A percentile compares a stretch with the other conserved stretches of the same genome.
phyloP scores from a whole-genome alignment of 2,113 vertebrate species.

The Sminthopsis crassicaudata region DNA sequence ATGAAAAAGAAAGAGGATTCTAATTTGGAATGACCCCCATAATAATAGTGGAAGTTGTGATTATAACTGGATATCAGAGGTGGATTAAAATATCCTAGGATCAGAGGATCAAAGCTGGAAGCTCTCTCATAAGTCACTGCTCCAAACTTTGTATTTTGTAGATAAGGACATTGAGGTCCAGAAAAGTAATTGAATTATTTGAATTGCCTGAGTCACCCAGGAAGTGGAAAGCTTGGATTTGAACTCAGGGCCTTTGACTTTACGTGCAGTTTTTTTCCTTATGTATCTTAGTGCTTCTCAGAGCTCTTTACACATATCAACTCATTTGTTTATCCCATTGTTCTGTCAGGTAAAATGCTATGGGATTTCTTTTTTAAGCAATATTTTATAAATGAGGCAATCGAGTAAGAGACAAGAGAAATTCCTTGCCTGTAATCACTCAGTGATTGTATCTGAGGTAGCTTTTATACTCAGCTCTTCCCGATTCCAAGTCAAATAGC shows the following conservation, averaged over 20 bases:
- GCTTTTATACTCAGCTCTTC: background rate
- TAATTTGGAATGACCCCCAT: background rate
- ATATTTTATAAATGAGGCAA: constrained; percentile 8
- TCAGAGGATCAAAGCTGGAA: background rate
- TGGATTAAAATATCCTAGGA: background rate
- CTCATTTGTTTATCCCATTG: background rate
- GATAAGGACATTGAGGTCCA: background rate
- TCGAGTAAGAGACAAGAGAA: background rate
- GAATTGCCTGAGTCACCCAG: background rate
- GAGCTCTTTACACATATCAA: background rate
- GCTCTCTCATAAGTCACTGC: background rate
- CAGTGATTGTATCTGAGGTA: background rate
- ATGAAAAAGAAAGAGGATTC: background rate
- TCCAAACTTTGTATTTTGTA: background rate
- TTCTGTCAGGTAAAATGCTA: background rate
- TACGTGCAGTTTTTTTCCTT: background rate
- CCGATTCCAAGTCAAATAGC: background rate
- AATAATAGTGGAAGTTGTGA: background rate
- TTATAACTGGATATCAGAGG: background rate
- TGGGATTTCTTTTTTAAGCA: background rate
- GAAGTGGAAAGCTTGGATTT: background rate
- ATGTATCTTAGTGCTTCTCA: background rate
- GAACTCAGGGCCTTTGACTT: background rate
- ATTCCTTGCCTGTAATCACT: background rate
- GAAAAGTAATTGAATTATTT: background rate